A percentile compares a stretch with the other conserved stretches of the same genome.
These are phyloP conservation scores for Drosophila sturtevanti DNA, from an alignment of 1,140 invertebrate species.

Conservation along the genomic window DNA sequence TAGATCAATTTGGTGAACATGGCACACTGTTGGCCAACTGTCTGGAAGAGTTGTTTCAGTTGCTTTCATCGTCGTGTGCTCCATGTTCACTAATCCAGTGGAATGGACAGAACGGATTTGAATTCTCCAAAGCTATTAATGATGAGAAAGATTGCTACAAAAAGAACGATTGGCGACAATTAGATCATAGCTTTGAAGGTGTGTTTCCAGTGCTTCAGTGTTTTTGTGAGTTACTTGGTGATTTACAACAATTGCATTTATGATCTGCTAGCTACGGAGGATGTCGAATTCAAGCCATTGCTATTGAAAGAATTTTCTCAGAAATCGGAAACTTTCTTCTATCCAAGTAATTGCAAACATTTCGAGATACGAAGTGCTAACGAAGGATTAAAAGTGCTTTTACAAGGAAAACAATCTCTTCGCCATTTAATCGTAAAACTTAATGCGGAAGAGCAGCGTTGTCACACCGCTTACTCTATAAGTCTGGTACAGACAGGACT, in stretches of 20 bases:
- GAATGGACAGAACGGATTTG: conserved; percentile 1
- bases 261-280: conserved; percentile 90
- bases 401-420: conserved; percentile 84
- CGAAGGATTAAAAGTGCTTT: conserved; percentile 87
- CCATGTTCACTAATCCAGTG: neutral
- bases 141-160: no score
- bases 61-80: neutral
- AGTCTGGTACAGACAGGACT: conserved; percentile 34
- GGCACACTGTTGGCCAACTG: neutral
- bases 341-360: conserved; percentile 87
- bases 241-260: conserved; percentile 98
- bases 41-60: neutral
- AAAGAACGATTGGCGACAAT: no score
- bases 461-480: conserved; percentile 95
- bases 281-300: conserved; percentile 69
- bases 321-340: conserved; percentile 83
- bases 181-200: neutral
- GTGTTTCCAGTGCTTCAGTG: neutral
- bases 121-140: no score
- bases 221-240: conserved; percentile 96
- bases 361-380: conserved; percentile 84
- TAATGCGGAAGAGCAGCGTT: conserved; percentile 90
- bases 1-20: neutral
- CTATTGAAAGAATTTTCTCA: conserved; percentile 88
- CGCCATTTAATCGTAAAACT: conserved; percentile 95